Evolutionary conservation across 1,140 invertebrate species (phyloP), one percentile per base, ranked within the genome.

Genomic region (Eciton burchellii): DNA sequence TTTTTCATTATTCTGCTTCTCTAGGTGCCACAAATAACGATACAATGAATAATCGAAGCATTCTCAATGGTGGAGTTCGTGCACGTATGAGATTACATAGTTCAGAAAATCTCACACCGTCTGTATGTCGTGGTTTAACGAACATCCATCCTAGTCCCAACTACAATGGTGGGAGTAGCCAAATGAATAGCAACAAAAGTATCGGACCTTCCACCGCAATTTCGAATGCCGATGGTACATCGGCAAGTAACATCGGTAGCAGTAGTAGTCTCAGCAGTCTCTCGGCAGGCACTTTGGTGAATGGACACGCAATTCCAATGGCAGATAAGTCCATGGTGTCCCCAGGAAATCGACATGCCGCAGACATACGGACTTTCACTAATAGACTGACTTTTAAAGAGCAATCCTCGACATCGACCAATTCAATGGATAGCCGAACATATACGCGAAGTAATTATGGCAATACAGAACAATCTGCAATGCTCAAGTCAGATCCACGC

Each of bases 51-150:
- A 93, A 93, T 82, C 94, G 95, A 45, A 96, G 95, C 89, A 95
- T 96, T 87, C 94, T 97, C 21, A 96, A 95, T 92, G 95, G 96
- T 8, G 97, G 97, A 9, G 94, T 97, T 49, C 92, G 96, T 29
- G 96, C 95, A 9, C 95, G 96, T 43, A 95, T 96, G 85, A 94
- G 96, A 88, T 88, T 95, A 66, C 94, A 95, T 47, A 95, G 95
- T 21, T 90, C 88, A 11, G 95, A 96, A 84, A 94, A 94, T 88
- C 84, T 90, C 29, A 84, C 91, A 47, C 89, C 94, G 5, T 84
- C 92, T 43, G 41, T 87, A n/a, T 89, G 88, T 90, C 91, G 93
- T 85, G 93, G 82, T 68, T 89, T 90, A 12, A 74, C 90, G 24
- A 91, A 90, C 84, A 82, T 82, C 19, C 82, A 89, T 41, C 86